Percentiles rank a stretch among this genome's conserved stretches.
phyloP scores from a whole-genome alignment of 2,797 vertebrate species.

The Amniataba percoides region DNA sequence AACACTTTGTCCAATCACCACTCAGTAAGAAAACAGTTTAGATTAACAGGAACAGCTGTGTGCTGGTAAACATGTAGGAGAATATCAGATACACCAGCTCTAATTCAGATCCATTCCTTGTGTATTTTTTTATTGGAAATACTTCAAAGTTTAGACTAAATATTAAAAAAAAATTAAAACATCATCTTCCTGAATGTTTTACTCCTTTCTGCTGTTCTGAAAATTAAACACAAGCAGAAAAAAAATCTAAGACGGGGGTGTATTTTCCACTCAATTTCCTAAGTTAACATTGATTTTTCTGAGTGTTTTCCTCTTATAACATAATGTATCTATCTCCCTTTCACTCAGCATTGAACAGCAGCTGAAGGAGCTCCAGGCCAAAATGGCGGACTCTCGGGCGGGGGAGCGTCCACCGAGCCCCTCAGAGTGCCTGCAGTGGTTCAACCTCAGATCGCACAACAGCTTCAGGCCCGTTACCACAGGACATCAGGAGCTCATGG shows the following conservation, averaged over 20 bases:
- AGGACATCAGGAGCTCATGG: conserved; percentile 86
- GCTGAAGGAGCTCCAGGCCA: conserved; percentile 89
- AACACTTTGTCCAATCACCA: conserved; percentile 8
- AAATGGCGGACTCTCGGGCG: conserved; percentile 83
- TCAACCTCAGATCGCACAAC: conserved; percentile 82
- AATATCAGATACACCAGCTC: conserved; percentile 6
- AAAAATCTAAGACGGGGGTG: background rate
- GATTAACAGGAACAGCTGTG: conserved; percentile 10
- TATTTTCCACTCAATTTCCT: background rate
- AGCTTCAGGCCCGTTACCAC: conserved; percentile 80
- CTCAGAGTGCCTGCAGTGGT: conserved; percentile 89
- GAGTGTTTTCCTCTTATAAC: conserved; percentile 13
- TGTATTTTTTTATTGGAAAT: background rate
- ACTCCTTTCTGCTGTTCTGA: background rate
- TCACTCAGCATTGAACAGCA: conserved; percentile 89
- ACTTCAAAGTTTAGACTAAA: background rate
- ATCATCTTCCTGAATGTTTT: background rate
- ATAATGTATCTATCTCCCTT: conserved; percentile 24
- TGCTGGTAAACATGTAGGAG: background rate
- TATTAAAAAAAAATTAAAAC: background rate
- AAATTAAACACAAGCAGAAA: background rate
- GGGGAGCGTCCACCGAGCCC: conserved; percentile 85
- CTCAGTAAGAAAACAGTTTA: conserved; percentile 4
- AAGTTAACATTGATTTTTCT: background rate
- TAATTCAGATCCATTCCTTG: conserved; percentile 2